Conservation (phyloP, 2,113 vertebrate species). For the Tursiops truncatus region DNA sequence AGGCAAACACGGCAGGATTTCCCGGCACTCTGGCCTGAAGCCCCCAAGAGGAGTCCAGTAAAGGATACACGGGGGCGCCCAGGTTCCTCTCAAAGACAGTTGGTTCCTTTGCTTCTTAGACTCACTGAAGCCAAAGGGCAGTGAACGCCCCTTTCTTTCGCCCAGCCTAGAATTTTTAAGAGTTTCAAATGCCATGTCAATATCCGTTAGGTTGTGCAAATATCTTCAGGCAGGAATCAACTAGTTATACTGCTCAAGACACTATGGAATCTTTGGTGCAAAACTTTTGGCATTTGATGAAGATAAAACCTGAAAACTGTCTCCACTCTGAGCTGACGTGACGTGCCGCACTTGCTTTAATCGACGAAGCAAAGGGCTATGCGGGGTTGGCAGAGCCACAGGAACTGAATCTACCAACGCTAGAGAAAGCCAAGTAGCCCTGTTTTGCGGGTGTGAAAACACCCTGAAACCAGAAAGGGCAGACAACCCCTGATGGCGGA, state of each 20-base stretch:
- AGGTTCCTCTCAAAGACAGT: background rate
- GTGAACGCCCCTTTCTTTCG: background rate
- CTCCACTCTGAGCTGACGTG: background rate
- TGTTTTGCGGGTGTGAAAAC: background rate
- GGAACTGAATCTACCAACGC: background rate
- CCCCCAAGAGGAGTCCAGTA: background rate
- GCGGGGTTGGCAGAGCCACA: background rate
- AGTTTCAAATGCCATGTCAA: conserved; percentile 64
- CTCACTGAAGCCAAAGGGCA: conserved; percentile 41
- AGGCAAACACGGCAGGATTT: background rate
- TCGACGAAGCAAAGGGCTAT: background rate
- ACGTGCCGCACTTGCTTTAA: background rate
- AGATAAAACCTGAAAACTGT: conserved; percentile 51
- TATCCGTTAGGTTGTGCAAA: conserved; percentile 41
- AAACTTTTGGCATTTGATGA: conserved; percentile 69
- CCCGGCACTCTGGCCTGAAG: background rate
- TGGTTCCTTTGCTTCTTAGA: background rate
- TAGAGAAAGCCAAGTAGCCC: background rate
- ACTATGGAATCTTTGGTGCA: conserved; percentile 57
- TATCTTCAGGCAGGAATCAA: conserved; percentile 39
- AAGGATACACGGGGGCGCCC: background rate
- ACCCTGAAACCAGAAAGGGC: background rate
- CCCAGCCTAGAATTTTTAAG: conserved; percentile 8
- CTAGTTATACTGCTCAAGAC: conserved; percentile 28
- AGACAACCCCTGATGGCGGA: background rate